Evolutionary conservation across 2,797 vertebrate genomes (phyloP), one percentile per base, ranked within the genome.

Genomic region (Tachyglossus aculeatus): DNA sequence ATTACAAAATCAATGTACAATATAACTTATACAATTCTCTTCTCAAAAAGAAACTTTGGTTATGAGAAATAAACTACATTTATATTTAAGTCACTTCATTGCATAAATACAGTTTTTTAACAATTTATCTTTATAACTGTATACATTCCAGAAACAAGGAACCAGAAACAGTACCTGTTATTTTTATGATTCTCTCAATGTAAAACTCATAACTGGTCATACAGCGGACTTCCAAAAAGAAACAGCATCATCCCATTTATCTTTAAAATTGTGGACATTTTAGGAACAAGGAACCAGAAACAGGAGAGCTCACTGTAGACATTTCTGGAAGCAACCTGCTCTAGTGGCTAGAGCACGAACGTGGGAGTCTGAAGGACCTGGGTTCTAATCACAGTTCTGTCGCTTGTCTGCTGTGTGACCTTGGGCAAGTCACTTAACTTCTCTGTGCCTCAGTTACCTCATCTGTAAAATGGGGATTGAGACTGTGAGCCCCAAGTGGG

Each of bases 1-100:
- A 90, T 89, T 80, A 86, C 84, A 63, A 88, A 86, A 77, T 84
- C 81, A 78, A 89, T 94, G 90, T 91, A 93, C 88, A 94, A 78
- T 91, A 93, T 94, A 86, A 89, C 74, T 87, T 87, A 85, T 88
- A 91, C 80, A 91, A 70, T 85, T 90, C 2, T 71, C 74, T 75
- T 78, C 83, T 87, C 75, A 44, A 81, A 80, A 56, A 36, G 40
- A 71, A 74, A 77, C 37, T 33, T 78, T 19, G 67, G 36, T 71
- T 85, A 86, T 78, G 71, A 66, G 51, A 83, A 61, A 63, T 48
- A 82, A 85, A 87, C 83, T 85, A 82, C 71, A 86, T 71, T 81
- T 77, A 44, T 59, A 61, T 77, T 83, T 77, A 71, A 51, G 54
- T 79, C 80, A 78, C 61, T 53, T 70, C 1, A 0, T 71, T 77